Percentiles rank a stretch among this genome's conserved stretches.
Evolutionary conservation across 2,113 vertebrate genomes (phyloP).

Genomic region (Emydocephalus ijimae): DNA sequence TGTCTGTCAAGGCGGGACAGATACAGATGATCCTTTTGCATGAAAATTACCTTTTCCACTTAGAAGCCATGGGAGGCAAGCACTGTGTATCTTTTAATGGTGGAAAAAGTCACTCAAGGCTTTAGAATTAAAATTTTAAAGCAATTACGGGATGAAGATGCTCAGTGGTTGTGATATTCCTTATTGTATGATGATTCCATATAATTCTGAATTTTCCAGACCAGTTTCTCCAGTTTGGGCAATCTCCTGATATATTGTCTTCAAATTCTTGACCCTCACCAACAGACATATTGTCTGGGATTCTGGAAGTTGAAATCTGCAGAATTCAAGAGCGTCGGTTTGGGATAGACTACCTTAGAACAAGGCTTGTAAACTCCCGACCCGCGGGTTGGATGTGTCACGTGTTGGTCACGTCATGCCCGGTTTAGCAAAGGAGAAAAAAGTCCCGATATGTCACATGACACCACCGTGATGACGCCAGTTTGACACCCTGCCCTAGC

Average conservation of each 20-base stretch:
- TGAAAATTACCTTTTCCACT: conserved; percentile 43
- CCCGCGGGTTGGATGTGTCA: no score
- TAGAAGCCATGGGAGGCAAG: conserved; percentile 70
- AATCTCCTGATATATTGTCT: neutral
- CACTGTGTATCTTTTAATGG: conserved; percentile 36
- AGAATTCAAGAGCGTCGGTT: neutral
- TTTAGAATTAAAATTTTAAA: conserved; percentile 26
- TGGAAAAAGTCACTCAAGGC: conserved; percentile 42
- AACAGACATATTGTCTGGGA: neutral
- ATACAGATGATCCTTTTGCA: conserved; percentile 70
- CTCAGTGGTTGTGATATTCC: neutral
- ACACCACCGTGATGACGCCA: no score
- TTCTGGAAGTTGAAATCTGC: neutral
- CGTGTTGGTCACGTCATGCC: no score
- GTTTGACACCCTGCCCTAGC: neutral
- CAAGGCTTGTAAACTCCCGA: no score
- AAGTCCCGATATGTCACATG: no score
- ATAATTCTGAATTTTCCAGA: neutral
- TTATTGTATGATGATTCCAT: neutral
- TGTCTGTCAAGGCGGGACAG: conserved; percentile 82
- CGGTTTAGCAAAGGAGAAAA: no score
- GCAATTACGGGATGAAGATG: neutral
- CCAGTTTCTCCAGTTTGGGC: neutral
- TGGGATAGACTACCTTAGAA: neutral
- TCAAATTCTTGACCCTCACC: neutral